Evolutionary conservation across 2,888 invertebrate genomes (phyloP), one percentile per base, ranked within the genome.

Genomic region (Augochlorella aurata): DNA sequence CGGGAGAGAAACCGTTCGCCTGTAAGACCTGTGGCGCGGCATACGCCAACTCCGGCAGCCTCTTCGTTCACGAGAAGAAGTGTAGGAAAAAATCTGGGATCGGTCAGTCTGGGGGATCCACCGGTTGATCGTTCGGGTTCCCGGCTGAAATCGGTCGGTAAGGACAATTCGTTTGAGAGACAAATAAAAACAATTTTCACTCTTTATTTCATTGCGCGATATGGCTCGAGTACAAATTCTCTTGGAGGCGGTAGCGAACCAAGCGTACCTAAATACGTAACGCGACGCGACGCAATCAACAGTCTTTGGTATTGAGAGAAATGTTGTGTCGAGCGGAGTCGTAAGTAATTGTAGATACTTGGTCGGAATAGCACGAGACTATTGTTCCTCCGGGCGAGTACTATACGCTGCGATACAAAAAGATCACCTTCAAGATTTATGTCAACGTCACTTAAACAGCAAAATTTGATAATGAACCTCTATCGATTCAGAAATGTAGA

Each of bases 21-120:
- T 90, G 90, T 68, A 84, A 87, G 74, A 71, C 76, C 24, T 90
- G 90, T 45, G 88, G 87, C 4, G 72, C 80, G 16, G 85, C 85
- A 1, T 90, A 90, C 44, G 82, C 84, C 9, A 89, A 84, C 77
- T 89, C 89, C 16, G 90, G 90, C 1, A 90, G 88, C 50, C 79
- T 90, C 24, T 90, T 88, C 67, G 83, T 79, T 1, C 90, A 90
- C 58, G 70, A 84, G 50, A 90, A 88, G 67, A 87, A 86, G 38
- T 90, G 90, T 47, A 79, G 74, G 3, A 14, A 10, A 10, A 12
- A n/a, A 44, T 10, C 29, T 7, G 16, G 3, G 8, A 7, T 29
- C 3, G 24, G 0, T 12, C 12, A 12, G 54, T 0, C 12, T 0
- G 54, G 1, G 4, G 54, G 4, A 14, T 7, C 54, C 21, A 7